These are phyloP conservation scores for Hedychridium roseum DNA, from an alignment of 2,888 invertebrate genomes.

Conservation along the genomic window DNA sequence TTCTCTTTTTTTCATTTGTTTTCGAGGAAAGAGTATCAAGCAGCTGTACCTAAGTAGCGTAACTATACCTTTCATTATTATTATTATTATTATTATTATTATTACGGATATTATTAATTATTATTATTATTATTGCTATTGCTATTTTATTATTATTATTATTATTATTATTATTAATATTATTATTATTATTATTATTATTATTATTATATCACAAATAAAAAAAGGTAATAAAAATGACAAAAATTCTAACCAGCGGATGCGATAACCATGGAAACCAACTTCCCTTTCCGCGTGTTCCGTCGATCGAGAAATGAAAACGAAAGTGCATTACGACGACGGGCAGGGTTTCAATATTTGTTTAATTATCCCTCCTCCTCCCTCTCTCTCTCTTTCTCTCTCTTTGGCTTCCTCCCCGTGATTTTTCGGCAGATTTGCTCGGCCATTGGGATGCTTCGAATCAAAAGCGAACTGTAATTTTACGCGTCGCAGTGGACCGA, in stretches of 20 bases:
- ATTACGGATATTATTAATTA: constrained; percentile 37
- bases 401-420: too few species aligned
- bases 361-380: neutral
- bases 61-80: constrained; percentile 50
- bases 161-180: constrained; percentile 38
- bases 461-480: too few species aligned
- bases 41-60: constrained; percentile 60
- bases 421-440: too few species aligned
- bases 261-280: too few species aligned
- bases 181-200: constrained; percentile 33
- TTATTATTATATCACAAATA: constrained; percentile 35
- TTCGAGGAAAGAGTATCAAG: constrained; percentile 51
- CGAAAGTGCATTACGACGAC: neutral
- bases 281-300: too few species aligned
- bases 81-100: constrained; percentile 42
- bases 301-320: neutral
- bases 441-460: too few species aligned
- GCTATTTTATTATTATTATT: constrained; percentile 28
- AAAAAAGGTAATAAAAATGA: constrained; percentile 41
- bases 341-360: neutral
- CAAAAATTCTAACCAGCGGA: constrained; percentile 7
- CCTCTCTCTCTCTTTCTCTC: neutral
- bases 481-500: too few species aligned
- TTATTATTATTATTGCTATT: constrained; percentile 36
- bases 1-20: constrained; percentile 1